A percentile compares a stretch with the other conserved stretches of the same genome.
phyloP scores from a whole-genome alignment of 2,888 invertebrate genomes.

The Buathra laborator region DNA sequence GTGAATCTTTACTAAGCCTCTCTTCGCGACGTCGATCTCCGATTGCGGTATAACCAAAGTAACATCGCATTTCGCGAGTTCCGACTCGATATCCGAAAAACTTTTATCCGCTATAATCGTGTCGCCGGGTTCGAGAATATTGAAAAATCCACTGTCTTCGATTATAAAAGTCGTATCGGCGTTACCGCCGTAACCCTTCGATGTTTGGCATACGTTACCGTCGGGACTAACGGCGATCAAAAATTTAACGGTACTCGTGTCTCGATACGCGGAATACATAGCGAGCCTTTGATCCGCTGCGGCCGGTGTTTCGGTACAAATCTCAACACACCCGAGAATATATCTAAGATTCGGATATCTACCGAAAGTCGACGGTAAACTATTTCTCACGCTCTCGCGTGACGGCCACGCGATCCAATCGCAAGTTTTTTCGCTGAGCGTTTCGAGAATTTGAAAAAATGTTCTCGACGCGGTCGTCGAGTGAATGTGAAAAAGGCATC shows the following conservation, averaged over 20 bases:
- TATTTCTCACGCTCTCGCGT: conserved; percentile 58
- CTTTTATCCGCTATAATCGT: conserved; percentile 56
- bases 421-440: conserved; percentile 56
- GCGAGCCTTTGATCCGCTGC: conserved; percentile 62
- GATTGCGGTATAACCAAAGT: conserved; percentile 22
- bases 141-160: conserved; percentile 72
- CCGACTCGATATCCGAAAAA: conserved; percentile 1
- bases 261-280: conserved; percentile 68
- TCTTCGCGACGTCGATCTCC: conserved; percentile 15
- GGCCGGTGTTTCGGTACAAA: conserved; percentile 58
- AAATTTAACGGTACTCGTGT: conserved; percentile 66
- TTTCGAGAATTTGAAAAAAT: conserved; percentile 63
- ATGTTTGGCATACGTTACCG: conserved; percentile 69
- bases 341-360: conserved; percentile 58
- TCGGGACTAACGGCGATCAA: conserved; percentile 68
- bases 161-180: conserved; percentile 70
- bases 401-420: conserved; percentile 70
- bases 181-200: conserved; percentile 71
- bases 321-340: conserved; percentile 66
- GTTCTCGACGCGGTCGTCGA: conserved; percentile 53
- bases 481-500: conserved; percentile 57
- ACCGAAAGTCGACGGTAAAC: conserved; percentile 53
- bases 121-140: conserved; percentile 69
- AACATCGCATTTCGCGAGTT: not conserved
- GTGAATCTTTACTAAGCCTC: conserved; percentile 45